These are phyloP conservation scores for Puffinus mauretanicus DNA, from an alignment of 2,113 vertebrate species.

Conservation along the genomic window DNA sequence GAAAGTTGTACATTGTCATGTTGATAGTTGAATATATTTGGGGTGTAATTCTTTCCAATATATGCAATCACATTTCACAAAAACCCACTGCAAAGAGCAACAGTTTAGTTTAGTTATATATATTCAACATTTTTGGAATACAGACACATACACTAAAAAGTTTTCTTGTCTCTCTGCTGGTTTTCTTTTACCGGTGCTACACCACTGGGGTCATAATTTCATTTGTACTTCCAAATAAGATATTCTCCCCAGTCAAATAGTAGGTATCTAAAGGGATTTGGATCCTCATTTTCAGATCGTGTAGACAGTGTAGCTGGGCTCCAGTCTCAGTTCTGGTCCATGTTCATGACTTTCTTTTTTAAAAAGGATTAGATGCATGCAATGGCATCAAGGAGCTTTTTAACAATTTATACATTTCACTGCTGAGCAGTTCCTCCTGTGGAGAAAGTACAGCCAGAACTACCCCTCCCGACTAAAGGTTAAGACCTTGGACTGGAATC, in stretches of 20 bases:
- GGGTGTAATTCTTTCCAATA: neutral
- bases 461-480: neutral
- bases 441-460: neutral
- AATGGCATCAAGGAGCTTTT: neutral
- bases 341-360: neutral
- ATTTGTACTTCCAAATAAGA: fast-evolving
- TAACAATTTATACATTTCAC: neutral
- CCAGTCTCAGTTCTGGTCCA: neutral
- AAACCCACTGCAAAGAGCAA: neutral
- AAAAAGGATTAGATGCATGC: neutral
- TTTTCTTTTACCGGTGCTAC: neutral
- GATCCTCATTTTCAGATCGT: neutral
- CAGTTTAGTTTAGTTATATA: neutral
- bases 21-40: neutral
- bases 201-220: neutral
- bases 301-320: neutral
- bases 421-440: neutral
- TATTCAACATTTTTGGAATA: neutral
- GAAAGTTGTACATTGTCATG: neutral
- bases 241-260: neutral
- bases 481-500: neutral
- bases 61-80: neutral
- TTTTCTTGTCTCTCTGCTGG: neutral
- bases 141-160: neutral
- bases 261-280: neutral